phyloP scores from a whole-genome alignment of 2,113 vertebrate species.

The Gymnogyps californianus region DNA sequence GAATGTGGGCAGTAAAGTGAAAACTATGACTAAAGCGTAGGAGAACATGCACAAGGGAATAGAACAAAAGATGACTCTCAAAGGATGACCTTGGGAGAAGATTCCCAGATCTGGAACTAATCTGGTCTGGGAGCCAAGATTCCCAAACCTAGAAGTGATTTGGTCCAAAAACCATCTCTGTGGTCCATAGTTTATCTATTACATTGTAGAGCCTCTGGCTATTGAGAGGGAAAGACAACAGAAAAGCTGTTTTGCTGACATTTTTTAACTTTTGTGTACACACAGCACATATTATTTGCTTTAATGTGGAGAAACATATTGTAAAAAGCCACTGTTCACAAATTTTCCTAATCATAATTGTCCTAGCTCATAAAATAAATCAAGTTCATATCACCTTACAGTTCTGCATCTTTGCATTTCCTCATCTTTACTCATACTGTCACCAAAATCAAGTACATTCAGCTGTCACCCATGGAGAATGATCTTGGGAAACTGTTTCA shows the following conservation, averaged over 20 bases:
- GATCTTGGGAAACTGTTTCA: background rate
- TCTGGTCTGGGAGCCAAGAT: background rate
- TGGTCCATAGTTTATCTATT: background rate
- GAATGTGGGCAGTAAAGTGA: background rate
- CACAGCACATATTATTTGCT: background rate
- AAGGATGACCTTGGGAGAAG: background rate
- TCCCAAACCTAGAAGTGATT: background rate
- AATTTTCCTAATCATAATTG: background rate
- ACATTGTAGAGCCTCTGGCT: background rate
- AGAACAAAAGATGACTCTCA: background rate
- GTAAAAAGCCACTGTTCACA: background rate
- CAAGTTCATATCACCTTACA: background rate
- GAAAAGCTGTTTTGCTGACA: background rate
- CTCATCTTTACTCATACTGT: background rate
- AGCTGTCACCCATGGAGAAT: background rate
- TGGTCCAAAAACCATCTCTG: background rate
- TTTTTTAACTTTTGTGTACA: background rate
- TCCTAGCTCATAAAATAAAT: background rate
- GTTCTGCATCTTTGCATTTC: background rate
- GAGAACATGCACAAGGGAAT: background rate
- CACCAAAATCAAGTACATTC: background rate
- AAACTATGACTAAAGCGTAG: background rate
- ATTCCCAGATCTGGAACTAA: background rate
- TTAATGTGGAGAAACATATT: background rate
- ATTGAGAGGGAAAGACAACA: background rate